A percentile compares a stretch with the other conserved stretches of the same genome.
Conservation (phyloP, 1,140 invertebrate genomes). For the Brachionus plicatilis region DNA sequence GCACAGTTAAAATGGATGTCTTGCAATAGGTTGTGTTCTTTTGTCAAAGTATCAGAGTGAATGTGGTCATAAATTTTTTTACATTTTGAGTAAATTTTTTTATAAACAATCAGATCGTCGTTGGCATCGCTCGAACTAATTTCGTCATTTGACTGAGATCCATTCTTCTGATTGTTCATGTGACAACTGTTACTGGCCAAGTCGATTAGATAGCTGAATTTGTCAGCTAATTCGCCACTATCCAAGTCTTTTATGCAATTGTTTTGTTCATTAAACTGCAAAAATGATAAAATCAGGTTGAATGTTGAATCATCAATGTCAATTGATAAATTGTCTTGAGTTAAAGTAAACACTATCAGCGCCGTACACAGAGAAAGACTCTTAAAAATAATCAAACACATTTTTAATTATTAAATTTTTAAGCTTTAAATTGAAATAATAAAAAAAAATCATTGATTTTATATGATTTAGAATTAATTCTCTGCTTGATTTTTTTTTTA, state of each 20-base stretch:
- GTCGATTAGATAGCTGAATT: conserved; percentile 9
- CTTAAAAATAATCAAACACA: background rate
- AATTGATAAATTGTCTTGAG: conserved; percentile 21
- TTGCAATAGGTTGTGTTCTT: background rate
- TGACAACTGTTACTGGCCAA: background rate
- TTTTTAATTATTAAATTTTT: background rate
- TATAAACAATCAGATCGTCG: background rate
- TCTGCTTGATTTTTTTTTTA: background rate
- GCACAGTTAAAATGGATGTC: background rate
- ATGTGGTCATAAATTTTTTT: background rate
- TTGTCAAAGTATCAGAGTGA: background rate
- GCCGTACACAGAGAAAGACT: conserved; percentile 21
- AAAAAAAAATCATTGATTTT: too few relatives aligned
- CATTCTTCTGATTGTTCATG: background rate
- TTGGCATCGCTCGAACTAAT: background rate
- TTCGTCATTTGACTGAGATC: background rate
- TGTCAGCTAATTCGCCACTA: background rate
- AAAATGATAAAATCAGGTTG: background rate
- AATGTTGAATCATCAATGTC: conserved; percentile 12
- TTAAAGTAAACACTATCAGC: background rate
- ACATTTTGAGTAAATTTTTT: conserved; percentile 18
- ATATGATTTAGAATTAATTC: background rate
- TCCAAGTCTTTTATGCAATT: background rate
- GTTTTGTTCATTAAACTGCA: background rate
- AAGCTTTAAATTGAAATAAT: too few relatives aligned